phyloP scores from a whole-genome alignment of 2,797 vertebrate genomes.

The Phoebastria nigripes region DNA sequence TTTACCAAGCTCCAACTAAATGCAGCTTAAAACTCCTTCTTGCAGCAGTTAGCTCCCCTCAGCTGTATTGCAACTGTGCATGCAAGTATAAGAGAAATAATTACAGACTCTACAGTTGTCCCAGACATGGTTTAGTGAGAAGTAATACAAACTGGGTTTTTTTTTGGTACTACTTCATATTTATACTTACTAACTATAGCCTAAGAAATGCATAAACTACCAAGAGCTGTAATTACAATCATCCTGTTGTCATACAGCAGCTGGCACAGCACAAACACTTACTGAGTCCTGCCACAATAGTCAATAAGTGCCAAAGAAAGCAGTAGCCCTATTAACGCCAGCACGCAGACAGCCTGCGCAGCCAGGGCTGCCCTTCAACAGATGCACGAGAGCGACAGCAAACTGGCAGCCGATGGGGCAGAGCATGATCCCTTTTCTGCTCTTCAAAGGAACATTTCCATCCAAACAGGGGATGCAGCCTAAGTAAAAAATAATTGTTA shows the following conservation, averaged over 20 bases:
- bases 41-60: background rate
- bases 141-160: background rate
- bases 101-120: background rate
- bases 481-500: background rate
- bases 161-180: background rate
- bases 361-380: background rate
- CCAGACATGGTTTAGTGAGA: background rate
- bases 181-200: background rate
- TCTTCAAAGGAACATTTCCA: slow-evolving; percentile 5
- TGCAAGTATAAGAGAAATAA: slow-evolving; percentile 31
- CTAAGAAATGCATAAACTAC: slow-evolving; percentile 22
- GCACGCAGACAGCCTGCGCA: background rate
- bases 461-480: background rate
- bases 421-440: background rate
- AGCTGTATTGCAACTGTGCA: background rate
- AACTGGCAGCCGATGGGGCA: background rate
- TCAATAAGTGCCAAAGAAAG: slow-evolving; percentile 10
- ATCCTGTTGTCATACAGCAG: background rate
- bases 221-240: background rate
- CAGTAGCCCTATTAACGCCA: background rate
- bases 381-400: background rate
- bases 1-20: slow-evolving; percentile 6
- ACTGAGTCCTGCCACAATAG: background rate
- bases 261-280: slow-evolving; percentile 39
- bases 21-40: background rate